Evolutionary conservation across 2,888 invertebrate species (phyloP), one percentile per base, ranked within the genome.

Genomic region (Suillia variegata): DNA sequence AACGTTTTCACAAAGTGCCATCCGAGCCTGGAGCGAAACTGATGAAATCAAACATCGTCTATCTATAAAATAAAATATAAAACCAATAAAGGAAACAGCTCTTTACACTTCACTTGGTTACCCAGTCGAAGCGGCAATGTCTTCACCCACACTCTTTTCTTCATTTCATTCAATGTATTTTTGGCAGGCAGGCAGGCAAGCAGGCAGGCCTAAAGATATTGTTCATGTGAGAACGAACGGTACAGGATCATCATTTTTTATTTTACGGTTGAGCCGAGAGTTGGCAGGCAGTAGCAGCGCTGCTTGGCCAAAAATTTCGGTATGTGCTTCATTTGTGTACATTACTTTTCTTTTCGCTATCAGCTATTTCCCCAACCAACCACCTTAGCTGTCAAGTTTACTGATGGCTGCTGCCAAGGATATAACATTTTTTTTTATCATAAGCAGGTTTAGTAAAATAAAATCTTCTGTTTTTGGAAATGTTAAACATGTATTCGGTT

Each of bases 241-340:
- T 61, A 69, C 70, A 74, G 79, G 80, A 79, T 80, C 76, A 80
- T 79, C 75, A 80, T 80, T 79, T 80, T 80, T 80, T 80, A 79
- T 78, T 77, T 79, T 75, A 65, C 75, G 73, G 73, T 70, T 70
- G 71, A 69, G 74, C 65, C 72, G 65, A 74, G 73, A 76, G 74
- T 77, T 64, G 62, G 63, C 64, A 62, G n/a, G 58, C 48, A 58
- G 63, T 69, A 73, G 70, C 62, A 67, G 64, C 64, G 60, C 62
- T 64, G 58, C 56, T 59, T 64, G 61, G 60, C 64, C 64, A 64
- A 62, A 58, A 62, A 64, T 60, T 60, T 56, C 60, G 55, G 51
- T 55, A 57, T 54, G 61, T 56, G 60, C 55, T 56, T 63, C 64
- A 62, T 59, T 65, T 60, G 54, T 62, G 66, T 68, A 67, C 54